These are phyloP conservation scores for Drosophila falleni DNA, from an alignment of 2,888 invertebrate species.

Conservation along the genomic window DNA sequence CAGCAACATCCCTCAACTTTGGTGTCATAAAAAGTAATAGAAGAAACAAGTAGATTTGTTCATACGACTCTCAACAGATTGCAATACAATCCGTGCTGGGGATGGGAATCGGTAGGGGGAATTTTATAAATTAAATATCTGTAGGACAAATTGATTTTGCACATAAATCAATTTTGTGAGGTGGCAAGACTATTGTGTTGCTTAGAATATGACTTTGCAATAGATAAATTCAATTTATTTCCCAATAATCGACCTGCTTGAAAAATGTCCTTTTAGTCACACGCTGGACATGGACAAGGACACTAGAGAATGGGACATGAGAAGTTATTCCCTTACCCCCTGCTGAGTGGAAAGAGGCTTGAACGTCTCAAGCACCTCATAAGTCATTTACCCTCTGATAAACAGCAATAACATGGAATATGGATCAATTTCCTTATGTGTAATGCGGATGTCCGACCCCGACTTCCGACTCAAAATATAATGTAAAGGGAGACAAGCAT, in stretches of 20 bases:
- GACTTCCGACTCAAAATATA: background rate
- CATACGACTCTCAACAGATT: conserved; percentile 59
- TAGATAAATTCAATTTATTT: conserved; percentile 75
- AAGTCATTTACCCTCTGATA: conserved; percentile 69
- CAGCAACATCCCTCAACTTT: conserved; percentile 38
- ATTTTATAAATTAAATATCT: conserved; percentile 71
- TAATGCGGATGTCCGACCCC: conserved; percentile 13
- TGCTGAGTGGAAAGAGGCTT: conserved; percentile 9
- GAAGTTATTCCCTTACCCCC: conserved; percentile 4
- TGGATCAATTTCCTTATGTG: conserved; percentile 51
- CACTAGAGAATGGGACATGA: background rate
- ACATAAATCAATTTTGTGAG: conserved; percentile 61
- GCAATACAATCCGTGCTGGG: conserved; percentile 27
- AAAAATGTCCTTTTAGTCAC: conserved; percentile 61
- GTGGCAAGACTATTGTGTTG: conserved; percentile 55
- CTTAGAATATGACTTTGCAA: conserved; percentile 54
- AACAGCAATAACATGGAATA: conserved; percentile 60
- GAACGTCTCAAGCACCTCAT: conserved; percentile 63
- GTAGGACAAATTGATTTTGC: conserved; percentile 71
- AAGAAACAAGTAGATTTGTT: conserved; percentile 28
- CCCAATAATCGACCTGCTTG: conserved; percentile 63
- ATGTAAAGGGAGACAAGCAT: background rate
- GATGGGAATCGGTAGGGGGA: background rate
- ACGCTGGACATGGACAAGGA: conserved; percentile 31
- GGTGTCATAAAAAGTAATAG: conserved; percentile 33